Evolutionary conservation across 2,113 vertebrate species (phyloP).

Genomic region (Ondatra zibethicus): DNA sequence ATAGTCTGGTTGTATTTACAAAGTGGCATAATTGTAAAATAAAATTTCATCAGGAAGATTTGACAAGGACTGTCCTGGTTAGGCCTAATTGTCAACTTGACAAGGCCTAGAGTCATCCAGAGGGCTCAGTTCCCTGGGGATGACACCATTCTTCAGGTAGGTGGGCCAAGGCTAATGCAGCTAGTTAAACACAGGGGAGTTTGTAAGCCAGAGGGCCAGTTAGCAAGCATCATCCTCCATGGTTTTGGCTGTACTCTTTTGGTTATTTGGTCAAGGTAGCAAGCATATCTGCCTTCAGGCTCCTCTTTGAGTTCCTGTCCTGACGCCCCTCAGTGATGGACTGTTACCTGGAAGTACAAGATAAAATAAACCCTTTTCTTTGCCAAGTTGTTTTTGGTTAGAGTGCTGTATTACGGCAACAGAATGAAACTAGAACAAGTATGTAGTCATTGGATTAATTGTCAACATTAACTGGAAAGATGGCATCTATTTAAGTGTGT

Average conservation of each 20-base stretch:
- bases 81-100: not conserved
- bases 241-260: too few relatives aligned
- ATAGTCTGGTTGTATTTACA: not conserved
- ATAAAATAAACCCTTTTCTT: not conserved
- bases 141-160: not conserved
- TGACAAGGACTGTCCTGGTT: not conserved
- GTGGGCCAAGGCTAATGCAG: not conserved
- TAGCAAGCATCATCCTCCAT: not conserved
- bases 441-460: not conserved
- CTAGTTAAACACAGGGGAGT: not conserved
- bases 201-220: too few relatives aligned
- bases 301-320: not conserved
- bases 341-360: not conserved
- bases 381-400: not conserved
- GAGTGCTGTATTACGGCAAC: not conserved
- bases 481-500: not conserved
- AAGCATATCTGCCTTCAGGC: not conserved
- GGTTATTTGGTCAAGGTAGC: not conserved
- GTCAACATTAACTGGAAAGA: not conserved
- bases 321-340: not conserved
- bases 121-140: not conserved
- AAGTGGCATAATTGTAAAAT: conserved; percentile 15
- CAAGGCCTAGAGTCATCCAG: not conserved
- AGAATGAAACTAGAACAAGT: not conserved
- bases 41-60: conserved; percentile 46